Evolutionary conservation across 2,888 invertebrate genomes (phyloP).

Genomic region (Deilephila elpenor): DNA sequence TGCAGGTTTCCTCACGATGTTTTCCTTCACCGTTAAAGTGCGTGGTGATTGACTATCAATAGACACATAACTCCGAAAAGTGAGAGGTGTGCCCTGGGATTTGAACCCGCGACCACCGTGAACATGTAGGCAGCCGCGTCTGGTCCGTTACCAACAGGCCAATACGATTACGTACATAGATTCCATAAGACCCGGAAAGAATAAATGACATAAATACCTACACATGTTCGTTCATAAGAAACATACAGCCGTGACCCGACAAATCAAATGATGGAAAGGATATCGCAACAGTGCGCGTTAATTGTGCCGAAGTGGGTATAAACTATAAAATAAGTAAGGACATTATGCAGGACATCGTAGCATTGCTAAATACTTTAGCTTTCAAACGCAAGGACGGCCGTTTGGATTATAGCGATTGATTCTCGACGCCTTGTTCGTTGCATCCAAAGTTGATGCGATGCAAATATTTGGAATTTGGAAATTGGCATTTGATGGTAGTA

Average conservation of each 20-base stretch:
- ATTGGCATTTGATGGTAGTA: not conserved
- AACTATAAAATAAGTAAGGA: conserved; percentile 41
- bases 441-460: conserved; percentile 33
- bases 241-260: conserved; percentile 28
- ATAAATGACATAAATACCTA: not conserved
- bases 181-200: conserved; percentile 7
- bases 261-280: conserved; percentile 25
- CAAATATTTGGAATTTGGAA: not conserved
- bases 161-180: too few species aligned
- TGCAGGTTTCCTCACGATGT: too few species aligned
- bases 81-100: too few species aligned
- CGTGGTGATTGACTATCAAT: too few species aligned
- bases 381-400: conserved; percentile 72
- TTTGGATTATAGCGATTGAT: conserved; percentile 49
- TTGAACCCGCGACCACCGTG: too few species aligned
- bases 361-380: conserved; percentile 72
- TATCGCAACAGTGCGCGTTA: conserved; percentile 26
- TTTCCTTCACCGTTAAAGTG: too few species aligned
- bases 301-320: conserved; percentile 27
- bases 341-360: conserved; percentile 65
- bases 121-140: too few species aligned
- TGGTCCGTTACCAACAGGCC: too few species aligned
- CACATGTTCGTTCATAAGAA: not conserved
- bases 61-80: too few species aligned
- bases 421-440: conserved; percentile 48